Conservation (phyloP, 2,888 invertebrate species). For the Ectropis crepuscularia region DNA sequence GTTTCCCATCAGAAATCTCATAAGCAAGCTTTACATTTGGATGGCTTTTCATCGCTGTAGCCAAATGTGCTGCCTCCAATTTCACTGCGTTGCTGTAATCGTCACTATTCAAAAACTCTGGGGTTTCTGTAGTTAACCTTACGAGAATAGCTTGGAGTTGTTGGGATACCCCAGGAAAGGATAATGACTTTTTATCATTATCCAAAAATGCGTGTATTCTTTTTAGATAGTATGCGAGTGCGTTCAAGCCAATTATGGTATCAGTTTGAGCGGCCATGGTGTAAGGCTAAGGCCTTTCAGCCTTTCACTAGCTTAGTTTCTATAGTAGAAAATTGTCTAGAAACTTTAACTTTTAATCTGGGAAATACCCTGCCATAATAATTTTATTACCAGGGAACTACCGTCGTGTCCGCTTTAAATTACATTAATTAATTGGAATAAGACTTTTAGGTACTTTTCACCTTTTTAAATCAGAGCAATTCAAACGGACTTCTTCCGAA, state of each 20-base stretch:
- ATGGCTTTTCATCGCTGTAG: conserved; percentile 30
- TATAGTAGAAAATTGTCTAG: background rate
- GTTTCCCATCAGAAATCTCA: conserved; percentile 35
- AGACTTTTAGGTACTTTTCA: too few species aligned
- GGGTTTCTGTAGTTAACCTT: conserved; percentile 40
- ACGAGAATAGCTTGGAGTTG: conserved; percentile 46
- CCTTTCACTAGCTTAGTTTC: background rate
- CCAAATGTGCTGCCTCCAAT: conserved; percentile 39
- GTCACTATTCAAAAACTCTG: conserved; percentile 35
- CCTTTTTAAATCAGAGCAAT: too few species aligned
- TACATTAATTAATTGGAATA: too few species aligned
- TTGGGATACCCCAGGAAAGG: conserved; percentile 41
- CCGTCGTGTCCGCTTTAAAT: too few species aligned
- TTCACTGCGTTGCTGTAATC: conserved; percentile 34
- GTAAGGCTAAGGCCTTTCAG: too few species aligned
- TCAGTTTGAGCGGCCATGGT: background rate
- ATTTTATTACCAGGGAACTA: too few species aligned
- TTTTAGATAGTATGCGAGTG: conserved; percentile 41
- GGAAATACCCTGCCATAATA: too few species aligned
- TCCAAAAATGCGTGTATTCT: conserved; percentile 44
- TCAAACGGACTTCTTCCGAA: too few species aligned
- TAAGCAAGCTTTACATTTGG: conserved; percentile 31
- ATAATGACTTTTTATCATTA: conserved; percentile 37
- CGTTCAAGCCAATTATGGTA: conserved; percentile 4
- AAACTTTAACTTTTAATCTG: too few species aligned